These are phyloP conservation scores for Agrenia bidenticulata DNA, from an alignment of 2,888 invertebrate genomes.

Conservation along the genomic window DNA sequence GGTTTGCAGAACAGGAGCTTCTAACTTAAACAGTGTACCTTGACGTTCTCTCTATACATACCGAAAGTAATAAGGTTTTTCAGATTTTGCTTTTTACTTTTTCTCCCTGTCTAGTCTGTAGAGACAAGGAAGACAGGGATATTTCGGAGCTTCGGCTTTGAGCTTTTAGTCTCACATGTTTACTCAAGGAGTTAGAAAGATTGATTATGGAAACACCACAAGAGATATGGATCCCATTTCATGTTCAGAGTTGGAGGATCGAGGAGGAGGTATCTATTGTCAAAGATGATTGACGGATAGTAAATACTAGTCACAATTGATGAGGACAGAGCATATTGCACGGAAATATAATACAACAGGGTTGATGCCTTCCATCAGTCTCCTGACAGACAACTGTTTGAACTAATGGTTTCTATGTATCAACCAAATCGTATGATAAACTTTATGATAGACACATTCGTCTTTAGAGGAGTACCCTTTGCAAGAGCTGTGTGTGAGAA, in stretches of 20 bases:
- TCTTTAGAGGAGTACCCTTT: too few relatives aligned
- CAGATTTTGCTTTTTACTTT: too few relatives aligned
- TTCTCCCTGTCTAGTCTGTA: too few relatives aligned
- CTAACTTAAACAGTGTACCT: too few relatives aligned
- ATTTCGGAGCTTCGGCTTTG: too few relatives aligned
- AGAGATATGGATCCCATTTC: conserved; percentile 1
- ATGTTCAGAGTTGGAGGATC: neutral
- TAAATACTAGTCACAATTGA: conserved; percentile 15
- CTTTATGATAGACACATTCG: too few relatives aligned
- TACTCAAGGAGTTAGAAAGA: neutral
- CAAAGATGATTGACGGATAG: conserved; percentile 12
- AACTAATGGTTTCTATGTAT: conserved; percentile 11
- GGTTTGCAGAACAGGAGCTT: neutral
- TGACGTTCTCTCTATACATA: too few relatives aligned
- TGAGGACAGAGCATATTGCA: conserved; percentile 11
- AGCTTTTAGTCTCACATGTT: neutral
- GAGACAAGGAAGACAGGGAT: too few relatives aligned
- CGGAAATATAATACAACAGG: conserved; percentile 2
- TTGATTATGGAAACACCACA: conserved; percentile 1
- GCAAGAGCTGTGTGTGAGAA: too few relatives aligned
- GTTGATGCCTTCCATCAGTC: neutral
- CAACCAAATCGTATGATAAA: too few relatives aligned
- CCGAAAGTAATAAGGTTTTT: too few relatives aligned
- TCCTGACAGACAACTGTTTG: conserved; percentile 17
- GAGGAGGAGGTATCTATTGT: conserved; percentile 1